A percentile compares a stretch with the other conserved stretches of the same genome.
Conservation (phyloP, 2,113 vertebrate species). For the Trematomus loennbergii region DNA sequence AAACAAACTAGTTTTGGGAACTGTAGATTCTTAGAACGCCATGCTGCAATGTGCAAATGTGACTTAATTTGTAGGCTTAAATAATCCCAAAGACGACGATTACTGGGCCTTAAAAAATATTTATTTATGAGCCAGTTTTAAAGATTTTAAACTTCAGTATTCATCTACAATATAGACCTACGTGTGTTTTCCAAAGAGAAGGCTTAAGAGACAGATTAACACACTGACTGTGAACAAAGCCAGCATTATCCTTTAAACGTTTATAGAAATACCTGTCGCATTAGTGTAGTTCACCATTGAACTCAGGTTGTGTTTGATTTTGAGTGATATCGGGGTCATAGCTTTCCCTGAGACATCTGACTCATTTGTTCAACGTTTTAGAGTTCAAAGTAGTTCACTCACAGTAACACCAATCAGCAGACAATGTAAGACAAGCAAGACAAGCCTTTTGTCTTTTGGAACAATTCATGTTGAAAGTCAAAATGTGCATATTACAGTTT, state of each 20-base stretch:
- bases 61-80: background rate
- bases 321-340: background rate
- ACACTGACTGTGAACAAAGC: background rate
- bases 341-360: background rate
- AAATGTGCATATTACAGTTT: background rate
- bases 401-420: slow-evolving; percentile 4
- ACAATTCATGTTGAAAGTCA: background rate
- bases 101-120: too few species aligned
- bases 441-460: background rate
- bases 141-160: too few species aligned
- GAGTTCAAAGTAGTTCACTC: slow-evolving; percentile 1
- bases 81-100: background rate
- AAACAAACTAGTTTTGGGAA: background rate
- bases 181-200: too few species aligned
- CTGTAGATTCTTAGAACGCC: background rate
- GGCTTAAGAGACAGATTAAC: too few species aligned
- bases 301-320: background rate
- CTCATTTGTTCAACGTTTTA: background rate
- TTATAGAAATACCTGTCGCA: background rate
- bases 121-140: too few species aligned
- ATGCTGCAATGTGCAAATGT: background rate
- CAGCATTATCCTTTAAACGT: background rate
- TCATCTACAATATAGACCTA: too few species aligned
- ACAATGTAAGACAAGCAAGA: background rate
- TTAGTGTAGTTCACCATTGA: background rate